Percentiles rank a stretch among this genome's conserved stretches.
Evolutionary conservation across 2,113 vertebrate species (phyloP).

Genomic region (Tyto alba): DNA sequence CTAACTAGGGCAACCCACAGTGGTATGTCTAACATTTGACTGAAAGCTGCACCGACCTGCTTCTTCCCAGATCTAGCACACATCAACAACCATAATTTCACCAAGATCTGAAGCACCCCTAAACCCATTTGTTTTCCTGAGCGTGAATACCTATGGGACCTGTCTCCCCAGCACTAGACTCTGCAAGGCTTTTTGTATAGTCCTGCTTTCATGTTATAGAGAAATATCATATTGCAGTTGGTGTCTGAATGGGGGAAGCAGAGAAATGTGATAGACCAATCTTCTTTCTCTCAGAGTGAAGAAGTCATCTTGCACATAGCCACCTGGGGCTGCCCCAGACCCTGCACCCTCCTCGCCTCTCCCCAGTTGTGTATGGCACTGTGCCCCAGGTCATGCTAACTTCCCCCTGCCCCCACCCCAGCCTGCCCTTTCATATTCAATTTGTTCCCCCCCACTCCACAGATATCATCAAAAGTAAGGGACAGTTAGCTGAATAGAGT

Average conservation of each 20-base stretch:
- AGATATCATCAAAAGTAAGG: background rate
- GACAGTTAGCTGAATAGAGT: conserved; percentile 43
- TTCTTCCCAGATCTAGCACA: background rate
- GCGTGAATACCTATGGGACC: background rate
- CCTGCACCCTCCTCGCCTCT: rapidly evolving
- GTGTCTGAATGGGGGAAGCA: background rate
- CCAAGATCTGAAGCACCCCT: background rate
- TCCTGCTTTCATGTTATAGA: background rate
- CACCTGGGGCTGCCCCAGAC: background rate
- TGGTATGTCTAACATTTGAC: background rate
- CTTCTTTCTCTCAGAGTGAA: background rate
- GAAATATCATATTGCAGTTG: background rate
- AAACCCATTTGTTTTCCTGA: background rate
- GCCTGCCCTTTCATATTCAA: conserved; percentile 33
- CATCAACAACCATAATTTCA: background rate
- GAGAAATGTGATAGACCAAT: background rate
- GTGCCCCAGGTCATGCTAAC: background rate
- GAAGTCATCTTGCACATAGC: background rate
- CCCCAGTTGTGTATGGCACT: background rate
- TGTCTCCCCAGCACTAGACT: background rate
- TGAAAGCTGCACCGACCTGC: background rate
- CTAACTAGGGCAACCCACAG: background rate
- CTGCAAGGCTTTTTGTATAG: background rate
- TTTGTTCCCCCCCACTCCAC: conserved; percentile 11
- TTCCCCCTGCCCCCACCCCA: background rate